Evolutionary conservation across 2,113 vertebrate species (phyloP).

Genomic region (Gavia stellata): DNA sequence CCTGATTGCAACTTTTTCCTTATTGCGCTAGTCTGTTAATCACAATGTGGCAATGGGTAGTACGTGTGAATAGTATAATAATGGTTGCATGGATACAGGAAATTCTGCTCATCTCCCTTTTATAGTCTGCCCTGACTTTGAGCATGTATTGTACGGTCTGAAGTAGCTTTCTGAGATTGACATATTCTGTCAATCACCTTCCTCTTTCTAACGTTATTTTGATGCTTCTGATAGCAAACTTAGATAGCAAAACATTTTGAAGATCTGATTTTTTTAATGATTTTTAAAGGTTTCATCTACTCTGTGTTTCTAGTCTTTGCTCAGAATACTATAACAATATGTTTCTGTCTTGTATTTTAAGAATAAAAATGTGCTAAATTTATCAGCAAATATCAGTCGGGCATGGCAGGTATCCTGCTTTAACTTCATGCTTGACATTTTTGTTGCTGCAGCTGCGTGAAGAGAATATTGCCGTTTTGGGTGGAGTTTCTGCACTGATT

Average conservation of each 20-base stretch:
- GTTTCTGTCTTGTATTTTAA: background rate
- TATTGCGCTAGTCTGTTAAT: constrained; percentile 35
- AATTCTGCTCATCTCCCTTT: constrained; percentile 35
- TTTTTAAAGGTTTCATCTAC: background rate
- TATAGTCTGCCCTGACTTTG: background rate
- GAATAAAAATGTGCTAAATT: background rate
- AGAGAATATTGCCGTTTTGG: background rate
- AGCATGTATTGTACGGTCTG: background rate
- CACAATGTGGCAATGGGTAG: background rate
- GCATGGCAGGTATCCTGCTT: background rate
- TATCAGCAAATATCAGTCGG: background rate
- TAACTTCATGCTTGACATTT: background rate
- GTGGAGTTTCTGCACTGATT: background rate
- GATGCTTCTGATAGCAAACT: background rate
- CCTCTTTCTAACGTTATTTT: background rate
- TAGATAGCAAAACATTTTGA: background rate
- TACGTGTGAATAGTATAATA: constrained; percentile 38
- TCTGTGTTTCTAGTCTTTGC: background rate
- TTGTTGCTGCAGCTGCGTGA: background rate
- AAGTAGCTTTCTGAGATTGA: background rate
- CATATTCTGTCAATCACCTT: background rate
- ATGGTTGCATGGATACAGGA: constrained; percentile 56
- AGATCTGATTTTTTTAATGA: background rate
- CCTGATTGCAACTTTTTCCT: constrained; percentile 53
- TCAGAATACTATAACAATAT: background rate